Base-by-base conservation (phyloP, 2,797 vertebrate species). In the Merluccius polli region DNA sequence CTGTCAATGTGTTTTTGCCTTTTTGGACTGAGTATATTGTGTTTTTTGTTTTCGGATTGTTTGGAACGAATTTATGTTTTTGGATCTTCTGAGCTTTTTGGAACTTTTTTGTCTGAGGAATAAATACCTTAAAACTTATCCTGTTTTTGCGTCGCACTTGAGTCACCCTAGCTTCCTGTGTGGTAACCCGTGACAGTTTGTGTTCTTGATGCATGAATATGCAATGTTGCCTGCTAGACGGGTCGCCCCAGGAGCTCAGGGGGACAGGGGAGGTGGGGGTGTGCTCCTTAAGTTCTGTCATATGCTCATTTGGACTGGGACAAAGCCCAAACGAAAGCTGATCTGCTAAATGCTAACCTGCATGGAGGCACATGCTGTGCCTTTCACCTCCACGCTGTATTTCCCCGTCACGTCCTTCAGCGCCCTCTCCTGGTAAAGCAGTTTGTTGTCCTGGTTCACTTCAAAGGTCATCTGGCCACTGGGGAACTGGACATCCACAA, bases 401-500 rank as follows among this genome's bases (percentile, higher is more conserved):
- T 83, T 89, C 11, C 79, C 94, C 21, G 87, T 72, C 24, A 90
- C 13, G 0, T 73, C 72, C 74, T 87, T 81, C 79, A 97, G 83
- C 15, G 78, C 32, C 79, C 85, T 79, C 82, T 91, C 92, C 88
- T 97, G 96, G 69, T 95, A 90, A 32, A 96, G 88, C 72, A 97
- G 87, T 72, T 93, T 93, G 89, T 95, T 96, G 78, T 84, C 81
- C 21, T 85, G 88, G 75, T 95, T 91, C 63, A 96, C 79, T 4
- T 0, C 81, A 81, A 97, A 93, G 48, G 1, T 32, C 68, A 87
- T 78, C 84, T 93, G 90, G 24, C 74, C 83, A 33, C 83, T 84
- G 73, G 89, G 81, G 73, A 93, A 88, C 73, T 87, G 83, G 71
- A 95, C 88, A 10, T 69, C 85, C 63, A 95, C 91, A 7, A 82